These are phyloP conservation scores for Pteruthius melanotis DNA, from an alignment of 2,113 vertebrate genomes.

Conservation along the genomic window DNA sequence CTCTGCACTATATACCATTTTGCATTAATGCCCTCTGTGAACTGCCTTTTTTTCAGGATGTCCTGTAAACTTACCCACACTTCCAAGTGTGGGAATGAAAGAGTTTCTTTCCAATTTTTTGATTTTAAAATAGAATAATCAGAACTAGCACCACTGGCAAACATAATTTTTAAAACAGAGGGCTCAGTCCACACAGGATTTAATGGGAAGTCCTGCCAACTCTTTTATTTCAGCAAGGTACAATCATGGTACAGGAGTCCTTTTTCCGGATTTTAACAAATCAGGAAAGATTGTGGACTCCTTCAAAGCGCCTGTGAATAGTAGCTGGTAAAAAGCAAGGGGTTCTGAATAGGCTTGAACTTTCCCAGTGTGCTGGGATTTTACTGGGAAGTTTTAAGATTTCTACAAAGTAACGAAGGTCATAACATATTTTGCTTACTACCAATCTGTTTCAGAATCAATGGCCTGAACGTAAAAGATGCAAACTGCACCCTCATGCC, in stretches of 20 bases:
- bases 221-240: not conserved
- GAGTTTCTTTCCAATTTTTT: not conserved
- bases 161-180: not conserved
- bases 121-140: not conserved
- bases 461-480: not conserved
- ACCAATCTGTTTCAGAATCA: not conserved
- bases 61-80: not conserved
- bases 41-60: not conserved
- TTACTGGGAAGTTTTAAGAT: not conserved
- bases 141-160: not conserved
- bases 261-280: not conserved
- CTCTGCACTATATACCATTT: not conserved
- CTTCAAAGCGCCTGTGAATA: not conserved
- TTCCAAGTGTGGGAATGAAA: not conserved
- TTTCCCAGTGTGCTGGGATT: not conserved
- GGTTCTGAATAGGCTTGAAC: not conserved
- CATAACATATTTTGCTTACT: not conserved
- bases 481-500: not conserved
- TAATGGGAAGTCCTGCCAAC: not conserved
- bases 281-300: not conserved
- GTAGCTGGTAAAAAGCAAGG: not conserved
- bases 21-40: not conserved
- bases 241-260: not conserved
- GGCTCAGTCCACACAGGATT: not conserved
- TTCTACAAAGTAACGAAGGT: not conserved